Base-by-base conservation (phyloP, 2,797 vertebrate genomes). In the Notoglanidium macrostoma region DNA sequence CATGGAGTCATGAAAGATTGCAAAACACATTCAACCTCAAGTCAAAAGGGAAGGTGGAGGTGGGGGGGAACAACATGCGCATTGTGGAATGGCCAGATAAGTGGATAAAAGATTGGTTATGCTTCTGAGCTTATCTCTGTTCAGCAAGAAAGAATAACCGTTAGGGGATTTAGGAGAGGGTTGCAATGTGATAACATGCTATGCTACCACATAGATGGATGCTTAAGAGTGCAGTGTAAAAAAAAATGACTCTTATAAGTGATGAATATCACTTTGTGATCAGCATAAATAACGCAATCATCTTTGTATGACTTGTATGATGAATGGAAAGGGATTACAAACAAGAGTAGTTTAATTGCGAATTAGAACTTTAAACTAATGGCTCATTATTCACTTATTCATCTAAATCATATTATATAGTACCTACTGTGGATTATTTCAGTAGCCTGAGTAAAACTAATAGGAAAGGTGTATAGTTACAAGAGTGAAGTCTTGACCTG, bases 111-210 rank as follows among this genome's bases (percentile, higher is more conserved):
- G 40, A 40, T 51, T 54, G 83, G 86, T 68, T 79, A 49, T 79
- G 32, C 29, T 72, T 29, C 32, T 29, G 26, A 77, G 80, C 81
- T 89, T 88, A 89, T 89, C 88, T 90, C 87, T 83, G 40, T 57
- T 83, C 23, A 54, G 68, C 78, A 90, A 88, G 57, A 26, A 86
- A 87, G 54, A 82, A 44, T 78, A 83, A 85, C 26, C 32, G 19
- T 87, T 87, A 65, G 63, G 29, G 55, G 51, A 78, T 77, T 49
- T 44, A 80, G 65, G 76, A 54, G 46, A 80, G 55, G 78, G 86
- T 63, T 83, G 61, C 61, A 65, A 85, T 44, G 67, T 63, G 46
- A 55, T 35, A 63, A 83, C 46, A 73, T 83, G 65, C 77, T 86
- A 54, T 70, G 73, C 87, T 40, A 49, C 49, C 8, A 32, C 55